Evolutionary conservation across 2,797 vertebrate species (phyloP), one percentile per base, ranked within the genome.

Genomic region (Sebastes nivosus): DNA sequence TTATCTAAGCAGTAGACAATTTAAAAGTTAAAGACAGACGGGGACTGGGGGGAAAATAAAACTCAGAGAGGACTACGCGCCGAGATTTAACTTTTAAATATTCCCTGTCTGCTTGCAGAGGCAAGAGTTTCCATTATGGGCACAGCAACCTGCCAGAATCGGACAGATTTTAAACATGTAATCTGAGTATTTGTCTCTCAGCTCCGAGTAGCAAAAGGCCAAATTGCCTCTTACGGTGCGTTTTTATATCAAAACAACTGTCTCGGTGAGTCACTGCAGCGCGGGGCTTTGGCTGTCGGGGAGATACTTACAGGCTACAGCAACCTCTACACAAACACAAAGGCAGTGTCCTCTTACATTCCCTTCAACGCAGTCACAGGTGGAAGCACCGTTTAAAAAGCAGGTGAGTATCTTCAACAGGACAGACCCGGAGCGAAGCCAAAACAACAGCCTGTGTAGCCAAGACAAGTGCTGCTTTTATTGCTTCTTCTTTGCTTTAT

Each of bases 161-260:
- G 4, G 55, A 82, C 55, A 79, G 70, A 68, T 81, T 79, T 86
- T 75, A 78, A 84, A 88, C 72, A 70, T 67, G 42, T 75, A 77
- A 85, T 83, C 57, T 64, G 25, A 80, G 77, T 69, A 72, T 86
- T 89, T 87, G 72, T 83, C 65, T 75, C 76, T 72, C 60, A 70
- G 82, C 67, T 65, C 54, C 2, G 9, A n/a, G 75, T 42, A 61
- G 73, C 61, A 83, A 92, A 90, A 93, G 89, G 79, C 77, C 77
- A 93, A 89, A 91, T 92, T 86, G 87, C 73, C 81, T 81, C 59
- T 87, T 76, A 73, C 3, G 9, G 68, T 72, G 69, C 46, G 27
- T 85, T 90, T 87, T 75, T 60, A 76, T 86, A 85, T 74, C 81
- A 85, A 86, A 89, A 82, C 79, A 85, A 77, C 46, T 81, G 76